phyloP scores from a whole-genome alignment of 2,797 vertebrate genomes.

The Eremophila alpestris region DNA sequence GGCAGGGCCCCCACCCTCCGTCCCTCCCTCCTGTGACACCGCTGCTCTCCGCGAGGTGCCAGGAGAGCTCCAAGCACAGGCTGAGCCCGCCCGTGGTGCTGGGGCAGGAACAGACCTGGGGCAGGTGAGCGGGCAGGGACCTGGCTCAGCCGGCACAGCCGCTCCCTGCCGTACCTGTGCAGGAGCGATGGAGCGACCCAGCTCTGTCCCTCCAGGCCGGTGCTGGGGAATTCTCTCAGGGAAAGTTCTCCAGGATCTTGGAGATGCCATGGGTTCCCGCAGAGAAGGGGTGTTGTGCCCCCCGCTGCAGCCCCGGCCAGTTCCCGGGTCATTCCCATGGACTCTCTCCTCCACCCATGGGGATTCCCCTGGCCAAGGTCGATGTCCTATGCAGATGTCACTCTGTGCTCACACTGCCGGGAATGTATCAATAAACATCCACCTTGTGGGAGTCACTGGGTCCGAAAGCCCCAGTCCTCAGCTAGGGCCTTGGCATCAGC shows the following conservation, averaged over 20 bases:
- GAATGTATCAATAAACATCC: not conserved
- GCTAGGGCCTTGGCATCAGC: not conserved
- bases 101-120: not conserved
- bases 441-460: not conserved
- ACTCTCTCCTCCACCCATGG: not conserved
- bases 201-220: not conserved
- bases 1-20: not conserved
- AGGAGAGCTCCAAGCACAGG: slow-evolving; percentile 39
- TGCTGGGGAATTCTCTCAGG: not conserved
- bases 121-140: not conserved
- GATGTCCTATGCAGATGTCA: fast-evolving
- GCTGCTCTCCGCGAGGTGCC: slow-evolving; percentile 58
- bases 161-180: not conserved
- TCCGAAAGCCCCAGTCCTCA: fast-evolving
- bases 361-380: not conserved
- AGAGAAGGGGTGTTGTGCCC: not conserved
- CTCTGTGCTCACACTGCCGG: fast-evolving
- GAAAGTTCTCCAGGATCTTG: not conserved
- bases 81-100: not conserved
- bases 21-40: not conserved
- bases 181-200: not conserved
- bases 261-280: not conserved
- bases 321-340: not conserved
- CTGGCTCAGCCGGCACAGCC: not conserved
- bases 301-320: fast-evolving